These are phyloP conservation scores for Pseudochaenichthys georgianus DNA, from an alignment of 2,797 vertebrate species.

Conservation along the genomic window DNA sequence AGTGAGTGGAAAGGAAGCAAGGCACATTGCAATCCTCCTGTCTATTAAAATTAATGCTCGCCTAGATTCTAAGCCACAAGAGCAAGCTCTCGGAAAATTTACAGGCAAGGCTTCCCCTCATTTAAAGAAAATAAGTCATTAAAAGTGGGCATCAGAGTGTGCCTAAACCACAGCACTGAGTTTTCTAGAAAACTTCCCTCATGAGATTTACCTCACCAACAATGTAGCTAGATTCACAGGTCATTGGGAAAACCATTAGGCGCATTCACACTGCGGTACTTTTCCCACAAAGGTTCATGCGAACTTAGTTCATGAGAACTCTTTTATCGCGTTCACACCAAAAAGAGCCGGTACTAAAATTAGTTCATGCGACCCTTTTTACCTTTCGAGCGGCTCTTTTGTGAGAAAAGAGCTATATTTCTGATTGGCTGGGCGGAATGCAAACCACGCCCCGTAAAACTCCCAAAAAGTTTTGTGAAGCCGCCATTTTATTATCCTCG, in stretches of 20 bases:
- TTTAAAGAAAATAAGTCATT: slow-evolving; percentile 63
- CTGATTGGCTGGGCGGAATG: too few species aligned
- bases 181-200: slow-evolving; percentile 25
- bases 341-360: too few species aligned
- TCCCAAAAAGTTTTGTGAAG: too few species aligned
- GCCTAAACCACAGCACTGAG: slow-evolving; percentile 23
- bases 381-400: too few species aligned
- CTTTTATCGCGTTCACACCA: too few species aligned
- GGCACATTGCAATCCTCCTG: slow-evolving; percentile 27
- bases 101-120: slow-evolving; percentile 26
- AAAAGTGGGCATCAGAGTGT: slow-evolving; percentile 42
- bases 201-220: neutral
- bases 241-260: slow-evolving; percentile 1
- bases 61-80: slow-evolving; percentile 35
- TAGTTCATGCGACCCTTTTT: too few species aligned
- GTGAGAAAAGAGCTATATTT: too few species aligned
- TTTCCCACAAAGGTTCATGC: too few species aligned
- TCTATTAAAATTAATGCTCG: slow-evolving; percentile 57
- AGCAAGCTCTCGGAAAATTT: slow-evolving; percentile 32
- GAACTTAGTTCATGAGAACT: too few species aligned
- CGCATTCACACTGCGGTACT: too few species aligned
- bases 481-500: too few species aligned
- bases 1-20: slow-evolving; percentile 8
- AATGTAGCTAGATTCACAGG: slow-evolving; percentile 12
- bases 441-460: too few species aligned